A percentile compares a stretch with the other conserved stretches of the same genome.
Evolutionary conservation across 2,888 invertebrate species (phyloP).

Genomic region (Lasioglossum leucozonium): DNA sequence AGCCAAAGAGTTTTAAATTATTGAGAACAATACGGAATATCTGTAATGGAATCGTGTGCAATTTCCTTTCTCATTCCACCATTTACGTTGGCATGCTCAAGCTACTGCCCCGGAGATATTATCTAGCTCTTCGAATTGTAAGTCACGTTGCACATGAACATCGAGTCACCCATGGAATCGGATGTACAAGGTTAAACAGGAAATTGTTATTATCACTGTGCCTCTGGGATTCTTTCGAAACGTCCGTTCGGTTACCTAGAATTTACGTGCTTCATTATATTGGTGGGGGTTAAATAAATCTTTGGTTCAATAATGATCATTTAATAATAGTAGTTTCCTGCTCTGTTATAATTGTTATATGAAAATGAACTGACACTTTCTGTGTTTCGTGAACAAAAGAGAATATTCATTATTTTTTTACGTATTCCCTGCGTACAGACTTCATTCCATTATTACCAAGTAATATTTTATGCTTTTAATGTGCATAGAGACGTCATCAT

Average conservation of each 20-base stretch:
- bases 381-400: not conserved
- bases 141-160: conserved; percentile 5
- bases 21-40: conserved; percentile 13
- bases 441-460: not conserved
- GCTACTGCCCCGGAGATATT: not conserved
- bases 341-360: not conserved
- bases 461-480: not conserved
- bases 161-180: not conserved
- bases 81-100: conserved; percentile 17
- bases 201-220: not conserved
- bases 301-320: not conserved
- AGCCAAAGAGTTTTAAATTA: not conserved
- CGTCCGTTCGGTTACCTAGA: not conserved
- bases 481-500: not conserved
- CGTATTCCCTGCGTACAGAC: not conserved
- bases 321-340: not conserved
- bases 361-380: not conserved
- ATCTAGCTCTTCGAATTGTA: conserved; percentile 9
- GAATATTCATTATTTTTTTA: not conserved
- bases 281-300: not conserved
- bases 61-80: conserved; percentile 8
- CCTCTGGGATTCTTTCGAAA: not conserved
- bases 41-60: conserved; percentile 16
- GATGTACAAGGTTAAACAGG: not conserved
- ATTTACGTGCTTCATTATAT: not conserved